Evolutionary conservation across 2,888 invertebrate species (phyloP), one percentile per base, ranked within the genome.

Genomic region (Mystacides longicornis): DNA sequence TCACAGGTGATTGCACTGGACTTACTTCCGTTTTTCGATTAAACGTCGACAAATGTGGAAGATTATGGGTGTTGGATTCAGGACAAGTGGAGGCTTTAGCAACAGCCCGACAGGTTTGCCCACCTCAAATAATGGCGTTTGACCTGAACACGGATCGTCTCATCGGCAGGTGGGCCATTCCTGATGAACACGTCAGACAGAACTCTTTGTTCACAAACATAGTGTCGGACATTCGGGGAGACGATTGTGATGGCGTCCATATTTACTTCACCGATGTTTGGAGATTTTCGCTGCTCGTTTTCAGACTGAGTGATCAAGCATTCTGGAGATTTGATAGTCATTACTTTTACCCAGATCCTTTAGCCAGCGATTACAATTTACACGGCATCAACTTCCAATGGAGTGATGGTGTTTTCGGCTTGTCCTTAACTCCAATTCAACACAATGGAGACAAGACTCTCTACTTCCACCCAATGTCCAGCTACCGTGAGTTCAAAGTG

Each of bases 391-490:
- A 85, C 60, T 91, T 89, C 65, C 86, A 89, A 65, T 91, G 89
- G 90, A 76, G 86, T 5, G 90, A 90, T 65, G 90, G 90, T 0
- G 79, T 90, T 20, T 89, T 90, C 65, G 88, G 88, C 0, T 70
- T 89, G 62, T 82, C 88, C 0, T 65, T 89, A 46, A 81, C 85
- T n/a, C 82, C 85, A 2, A 66, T 72, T 62, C 67, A 72, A 2
- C 65, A 73, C 52, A 67, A 69, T 16, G 66, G 71, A 19, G 86
- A 89, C 49, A 76, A 86, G 50, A 74, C 82, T 2, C 67, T 91
- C 21, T 90, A 82, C 66, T 91, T 89, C 67, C 89, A 91, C 69
- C 82, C 91, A 0, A 82, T 92, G 83, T 87, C 91, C 1, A 88
- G 89, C 67, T 86, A 83, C 64, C 78, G 86, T 63, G 89, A 91